Base-by-base conservation (phyloP, 2,888 invertebrate species). In the Campoplex nolae region DNA sequence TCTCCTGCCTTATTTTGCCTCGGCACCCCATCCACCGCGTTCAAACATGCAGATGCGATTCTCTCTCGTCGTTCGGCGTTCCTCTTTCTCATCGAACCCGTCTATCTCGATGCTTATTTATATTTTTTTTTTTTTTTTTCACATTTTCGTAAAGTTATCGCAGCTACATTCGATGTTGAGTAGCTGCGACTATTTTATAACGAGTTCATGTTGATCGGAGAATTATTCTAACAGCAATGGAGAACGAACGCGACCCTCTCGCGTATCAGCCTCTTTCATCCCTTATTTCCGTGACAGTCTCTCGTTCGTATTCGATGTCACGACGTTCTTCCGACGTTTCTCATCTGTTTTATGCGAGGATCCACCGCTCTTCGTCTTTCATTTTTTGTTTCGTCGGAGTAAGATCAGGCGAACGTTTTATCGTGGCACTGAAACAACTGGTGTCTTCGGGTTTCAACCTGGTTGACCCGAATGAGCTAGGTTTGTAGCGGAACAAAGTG, bases 31-130 rank as follows among this genome's bases (percentile, higher is more conserved):
- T 38, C 28, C 32, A 51, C 54, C 0, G 18, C 85, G 51, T 28
- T 71, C 68, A 51, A 82, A 65, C 89, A 90, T 90, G 90, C 90
- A 90, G 89, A 92, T 91, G 89, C 91, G 88, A 91, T 90, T 91
- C 88, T 88, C 88, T 90, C 89, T 90, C 89, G 48, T 73, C 4
- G 2, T 18, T 32, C n/a, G 32, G 71, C 16, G 67, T 32, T 8
- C 35, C 58, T 62, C 38, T 3, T 38, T 48, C 70, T 56, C 18
- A 85, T 88, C 89, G 88, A 87, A 76, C 86, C 80, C 42, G 13
- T 42, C 28, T 28, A 16, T 62, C 42, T 71, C 81, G 68, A 28
- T 6, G 51, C 42, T 38, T 6, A 3, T 38, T n/a, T n/a, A n/a
- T n/a, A n/a, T n/a, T n/a, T n/a, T n/a, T n/a, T n/a, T n/a, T n/a